phyloP scores from a whole-genome alignment of 2,113 vertebrate genomes.

The Odobenus rosmarus region DNA sequence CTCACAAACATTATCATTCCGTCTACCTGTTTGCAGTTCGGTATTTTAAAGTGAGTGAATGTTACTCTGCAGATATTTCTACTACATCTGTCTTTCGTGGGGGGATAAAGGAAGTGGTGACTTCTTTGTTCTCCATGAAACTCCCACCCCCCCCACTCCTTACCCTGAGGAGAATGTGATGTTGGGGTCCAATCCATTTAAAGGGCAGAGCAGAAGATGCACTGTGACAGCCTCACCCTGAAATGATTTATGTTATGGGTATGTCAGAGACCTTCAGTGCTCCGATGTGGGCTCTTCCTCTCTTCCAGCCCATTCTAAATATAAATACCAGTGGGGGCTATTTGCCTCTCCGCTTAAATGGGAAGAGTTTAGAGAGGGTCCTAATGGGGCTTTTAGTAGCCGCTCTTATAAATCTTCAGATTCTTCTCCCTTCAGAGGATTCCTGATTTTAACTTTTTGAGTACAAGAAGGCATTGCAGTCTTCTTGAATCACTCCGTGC shows the following conservation, averaged over 20 bases:
- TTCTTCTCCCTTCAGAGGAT: conserved; percentile 43
- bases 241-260: conserved; percentile 69
- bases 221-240: conserved; percentile 63
- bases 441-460: conserved; percentile 46
- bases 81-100: conserved; percentile 39
- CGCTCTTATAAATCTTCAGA: conserved; percentile 13
- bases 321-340: conserved; percentile 22
- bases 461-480: not conserved
- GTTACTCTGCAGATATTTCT: conserved; percentile 22
- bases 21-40: conserved; percentile 62
- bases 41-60: conserved; percentile 46
- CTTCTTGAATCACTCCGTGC: conserved; percentile 28
- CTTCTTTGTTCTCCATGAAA: conserved; percentile 75
- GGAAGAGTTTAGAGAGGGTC: conserved; percentile 43
- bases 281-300: conserved; percentile 53
- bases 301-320: conserved; percentile 34
- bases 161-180: conserved; percentile 40
- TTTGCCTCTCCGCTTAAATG: conserved; percentile 61
- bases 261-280: conserved; percentile 61
- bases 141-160: not conserved
- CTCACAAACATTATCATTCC: not conserved
- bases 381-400: conserved; percentile 75
- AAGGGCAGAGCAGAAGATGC: conserved; percentile 67
- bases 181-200: conserved; percentile 61
- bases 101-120: not conserved